phyloP scores from a whole-genome alignment of 2,797 vertebrate genomes.

The Acrossocheilus fasciatus region DNA sequence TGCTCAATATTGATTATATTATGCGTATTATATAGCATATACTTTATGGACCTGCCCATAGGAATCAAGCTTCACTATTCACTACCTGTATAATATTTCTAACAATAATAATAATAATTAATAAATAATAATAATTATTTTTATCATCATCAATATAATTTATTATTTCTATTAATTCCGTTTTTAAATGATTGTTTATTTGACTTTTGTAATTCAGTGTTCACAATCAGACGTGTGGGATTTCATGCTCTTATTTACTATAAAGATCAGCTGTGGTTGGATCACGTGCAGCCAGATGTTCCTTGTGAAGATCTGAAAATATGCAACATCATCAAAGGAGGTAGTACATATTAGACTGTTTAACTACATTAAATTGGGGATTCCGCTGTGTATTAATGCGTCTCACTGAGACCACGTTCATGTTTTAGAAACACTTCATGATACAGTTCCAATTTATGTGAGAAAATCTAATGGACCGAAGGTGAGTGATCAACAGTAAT shows the following conservation, averaged over 20 bases:
- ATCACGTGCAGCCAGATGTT: neutral
- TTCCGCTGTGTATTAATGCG: neutral
- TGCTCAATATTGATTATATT: neutral
- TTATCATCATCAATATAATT: neutral
- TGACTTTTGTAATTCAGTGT: slow-evolving; percentile 31
- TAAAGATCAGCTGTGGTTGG: slow-evolving; percentile 34
- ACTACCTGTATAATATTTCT: neutral
- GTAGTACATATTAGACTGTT: slow-evolving; percentile 10
- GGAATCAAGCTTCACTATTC: neutral
- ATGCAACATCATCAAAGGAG: slow-evolving; percentile 52
- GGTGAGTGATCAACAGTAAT: slow-evolving; percentile 24
- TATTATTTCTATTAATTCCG: too few species aligned
- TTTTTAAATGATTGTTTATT: neutral
- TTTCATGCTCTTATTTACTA: neutral
- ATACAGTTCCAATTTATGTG: neutral
- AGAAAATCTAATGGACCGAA: neutral
- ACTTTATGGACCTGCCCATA: neutral
- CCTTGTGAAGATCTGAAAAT: slow-evolving; percentile 24
- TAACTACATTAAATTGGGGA: neutral
- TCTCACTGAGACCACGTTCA: neutral
- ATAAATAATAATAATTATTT: neutral
- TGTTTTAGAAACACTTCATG: slow-evolving; percentile 48
- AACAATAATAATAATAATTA: neutral
- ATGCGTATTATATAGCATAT: neutral
- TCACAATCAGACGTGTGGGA: slow-evolving; percentile 1